Base-by-base conservation (phyloP, 2,797 vertebrate genomes). In the Protosalanx chinensis region DNA sequence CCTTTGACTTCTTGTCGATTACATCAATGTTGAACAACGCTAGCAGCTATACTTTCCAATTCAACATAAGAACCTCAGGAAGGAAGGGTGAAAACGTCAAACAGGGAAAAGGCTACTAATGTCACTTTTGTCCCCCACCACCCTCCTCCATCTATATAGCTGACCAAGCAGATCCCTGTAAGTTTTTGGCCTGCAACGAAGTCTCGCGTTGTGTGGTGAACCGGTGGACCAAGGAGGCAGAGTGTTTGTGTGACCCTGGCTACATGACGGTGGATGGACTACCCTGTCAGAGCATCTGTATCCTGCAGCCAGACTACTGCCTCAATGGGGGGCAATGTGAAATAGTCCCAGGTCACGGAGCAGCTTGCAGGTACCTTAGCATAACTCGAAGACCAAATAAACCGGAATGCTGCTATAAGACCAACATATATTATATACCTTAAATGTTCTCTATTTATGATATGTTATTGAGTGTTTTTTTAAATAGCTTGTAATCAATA, bases 91-190 rank as follows among this genome's bases (percentile, higher is more conserved):
- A 46, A 12, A 46, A 13, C 10, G 12, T 46, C 75, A 57, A 23
- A 7, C 35, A 32, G 46, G 67, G 46, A 61, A 46, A 63, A 62
- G 41, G 23, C 23, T 46, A 13, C 41, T 46, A 46, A 46, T 13
- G 10, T 8, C 32, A 10, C 23, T 0, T 46, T 16, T 33, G 12
- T 49, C n/a, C 35, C 37, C 7, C 1, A 23, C 23, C 37, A 23
- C 23, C 37, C 49, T 29, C 35, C 2, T 59, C n/a, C n/a, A 33
- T 72, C 33, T 64, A 85, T 82, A 1, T 92, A 98, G 96, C 92
- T 20, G 96, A 97, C 71, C 91, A 84, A 84, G 94, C 93, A 4
- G 91, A 97, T 64, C 91, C 94, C 46, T 98, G 96, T 85, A 96
- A 94, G 85, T 96, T 96, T 88, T 85, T 94, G 91, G 93, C 95